These are phyloP conservation scores for Astreopora myriophthalma DNA, from an alignment of 64 coral and sea anemone genomes.

Conservation along the genomic window DNA sequence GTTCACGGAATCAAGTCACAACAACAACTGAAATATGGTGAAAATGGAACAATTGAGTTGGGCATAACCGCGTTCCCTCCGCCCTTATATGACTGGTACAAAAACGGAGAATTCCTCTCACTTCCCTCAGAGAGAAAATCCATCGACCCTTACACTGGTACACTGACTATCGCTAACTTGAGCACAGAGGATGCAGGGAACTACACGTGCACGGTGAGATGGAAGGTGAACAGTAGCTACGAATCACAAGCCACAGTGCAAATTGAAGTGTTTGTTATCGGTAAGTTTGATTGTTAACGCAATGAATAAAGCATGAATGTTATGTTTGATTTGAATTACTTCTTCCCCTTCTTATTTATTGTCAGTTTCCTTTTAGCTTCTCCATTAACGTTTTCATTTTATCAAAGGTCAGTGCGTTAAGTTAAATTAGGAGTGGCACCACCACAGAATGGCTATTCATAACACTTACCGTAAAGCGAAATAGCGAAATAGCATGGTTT, in stretches of 20 bases:
- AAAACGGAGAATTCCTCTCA: neutral
- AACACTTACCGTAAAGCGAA: too few species aligned
- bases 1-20: neutral
- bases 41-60: conserved; percentile 16
- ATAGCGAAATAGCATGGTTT: too few species aligned
- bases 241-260: conserved; percentile 5
- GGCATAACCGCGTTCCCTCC: conserved; percentile 4
- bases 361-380: too few species aligned
- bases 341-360: too few species aligned
- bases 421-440: too few species aligned
- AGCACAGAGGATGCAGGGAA: neutral
- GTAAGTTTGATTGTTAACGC: neutral
- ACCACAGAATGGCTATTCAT: too few species aligned
- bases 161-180: neutral
- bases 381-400: too few species aligned
- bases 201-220: conserved; percentile 1
- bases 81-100: neutral
- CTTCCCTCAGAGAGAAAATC: neutral
- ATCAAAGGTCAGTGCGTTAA: too few species aligned
- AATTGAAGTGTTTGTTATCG: conserved; percentile 3
- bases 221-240: neutral
- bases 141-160: neutral
- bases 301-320: too few species aligned
- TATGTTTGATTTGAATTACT: too few species aligned
- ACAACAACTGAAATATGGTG: neutral